phyloP scores from a whole-genome alignment of 2,888 invertebrate species.

The Cephus rjabovi region DNA sequence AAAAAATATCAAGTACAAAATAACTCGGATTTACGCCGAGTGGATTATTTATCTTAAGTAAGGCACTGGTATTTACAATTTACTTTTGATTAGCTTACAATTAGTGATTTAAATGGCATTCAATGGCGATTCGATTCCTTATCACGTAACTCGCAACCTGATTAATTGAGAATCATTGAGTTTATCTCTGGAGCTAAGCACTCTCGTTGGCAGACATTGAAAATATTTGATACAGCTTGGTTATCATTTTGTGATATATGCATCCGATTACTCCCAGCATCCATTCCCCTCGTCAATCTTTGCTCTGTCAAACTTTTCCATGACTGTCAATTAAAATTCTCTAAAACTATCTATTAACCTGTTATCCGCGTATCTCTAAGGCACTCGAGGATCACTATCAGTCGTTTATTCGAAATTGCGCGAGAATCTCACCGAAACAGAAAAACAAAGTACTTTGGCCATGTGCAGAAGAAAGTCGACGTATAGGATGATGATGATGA shows the following conservation, averaged over 20 bases:
- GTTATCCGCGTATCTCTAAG: background rate
- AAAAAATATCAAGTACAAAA: constrained; percentile 52
- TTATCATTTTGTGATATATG: background rate
- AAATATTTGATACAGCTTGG: background rate
- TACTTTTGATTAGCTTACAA: constrained; percentile 14
- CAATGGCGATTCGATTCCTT: background rate
- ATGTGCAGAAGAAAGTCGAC: background rate
- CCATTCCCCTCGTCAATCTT: background rate
- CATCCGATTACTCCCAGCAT: background rate
- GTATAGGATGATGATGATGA: no score
- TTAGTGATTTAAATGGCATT: background rate
- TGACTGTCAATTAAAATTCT: background rate
- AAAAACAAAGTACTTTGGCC: background rate
- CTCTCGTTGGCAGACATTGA: background rate
- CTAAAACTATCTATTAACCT: background rate
- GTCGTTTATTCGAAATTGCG: background rate
- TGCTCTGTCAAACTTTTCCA: background rate
- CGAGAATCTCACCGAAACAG: background rate
- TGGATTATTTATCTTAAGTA: constrained; percentile 31
- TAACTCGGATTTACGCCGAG: constrained; percentile 40
- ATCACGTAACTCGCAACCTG: background rate
- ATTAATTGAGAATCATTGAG: background rate
- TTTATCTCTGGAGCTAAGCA: background rate
- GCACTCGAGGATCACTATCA: background rate
- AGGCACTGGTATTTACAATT: constrained; percentile 50